These are phyloP conservation scores for Scomber scombrus DNA, from an alignment of 2,113 vertebrate species.

Conservation along the genomic window DNA sequence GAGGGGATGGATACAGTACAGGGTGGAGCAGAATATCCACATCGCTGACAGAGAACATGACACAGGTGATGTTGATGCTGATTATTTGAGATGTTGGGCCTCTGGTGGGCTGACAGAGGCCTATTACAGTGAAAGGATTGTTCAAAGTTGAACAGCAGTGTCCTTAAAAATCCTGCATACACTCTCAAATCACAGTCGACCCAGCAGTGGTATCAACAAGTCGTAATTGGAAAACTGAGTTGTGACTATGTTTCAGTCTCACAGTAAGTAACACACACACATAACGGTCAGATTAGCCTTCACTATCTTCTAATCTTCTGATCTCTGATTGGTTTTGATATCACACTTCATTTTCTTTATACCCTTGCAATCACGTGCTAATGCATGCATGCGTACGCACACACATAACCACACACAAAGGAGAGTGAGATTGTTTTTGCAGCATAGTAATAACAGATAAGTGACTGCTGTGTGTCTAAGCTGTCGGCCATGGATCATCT, in stretches of 20 bases:
- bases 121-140: slow-evolving; percentile 31
- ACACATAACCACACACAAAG: slow-evolving; percentile 19
- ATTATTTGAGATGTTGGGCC: slow-evolving; percentile 43
- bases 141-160: slow-evolving; percentile 44
- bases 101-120: slow-evolving; percentile 45
- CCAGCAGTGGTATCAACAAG: slow-evolving; percentile 18
- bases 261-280: neutral
- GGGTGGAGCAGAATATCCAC: slow-evolving; percentile 47
- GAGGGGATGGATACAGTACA: slow-evolving; percentile 32
- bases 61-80: slow-evolving; percentile 51
- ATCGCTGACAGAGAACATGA: slow-evolving; percentile 65
- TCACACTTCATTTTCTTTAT: slow-evolving; percentile 40
- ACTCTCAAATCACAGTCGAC: slow-evolving; percentile 17
- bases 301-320: slow-evolving; percentile 24
- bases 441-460: slow-evolving; percentile 77
- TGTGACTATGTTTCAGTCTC: no score
- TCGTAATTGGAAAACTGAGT: slow-evolving; percentile 11
- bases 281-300: slow-evolving; percentile 30
- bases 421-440: slow-evolving; percentile 55
- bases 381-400: neutral
- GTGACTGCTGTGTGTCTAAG: slow-evolving; percentile 74
- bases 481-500: slow-evolving; percentile 81
- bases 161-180: slow-evolving; percentile 28
- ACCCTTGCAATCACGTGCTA: slow-evolving; percentile 14
- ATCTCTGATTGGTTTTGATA: slow-evolving; percentile 55